Percentiles rank a stretch among this genome's conserved stretches.
phyloP scores from a whole-genome alignment of 1,140 invertebrate species.

The Drosophila quadrilineata region DNA sequence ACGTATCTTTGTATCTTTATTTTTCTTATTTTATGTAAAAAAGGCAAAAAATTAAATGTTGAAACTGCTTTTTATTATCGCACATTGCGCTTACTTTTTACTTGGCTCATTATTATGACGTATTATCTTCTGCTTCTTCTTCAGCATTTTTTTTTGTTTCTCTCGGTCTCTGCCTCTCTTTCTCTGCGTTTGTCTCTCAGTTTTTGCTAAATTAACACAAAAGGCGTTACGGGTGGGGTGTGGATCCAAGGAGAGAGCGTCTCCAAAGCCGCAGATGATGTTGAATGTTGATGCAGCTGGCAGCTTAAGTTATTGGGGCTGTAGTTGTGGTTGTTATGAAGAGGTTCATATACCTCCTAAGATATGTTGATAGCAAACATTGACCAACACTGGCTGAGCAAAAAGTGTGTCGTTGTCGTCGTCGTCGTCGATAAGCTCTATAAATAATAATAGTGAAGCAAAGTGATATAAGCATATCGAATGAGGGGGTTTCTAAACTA shows the following conservation, averaged over 20 bases:
- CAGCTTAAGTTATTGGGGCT: neutral
- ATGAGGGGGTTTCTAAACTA: neutral
- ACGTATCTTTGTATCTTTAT: neutral
- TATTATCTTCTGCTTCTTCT: constrained; percentile 14
- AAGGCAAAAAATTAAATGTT: constrained; percentile 11
- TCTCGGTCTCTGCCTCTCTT: constrained; percentile 32
- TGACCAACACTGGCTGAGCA: constrained; percentile 5
- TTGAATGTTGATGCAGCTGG: constrained; percentile 34
- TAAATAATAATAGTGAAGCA: neutral
- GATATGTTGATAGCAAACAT: constrained; percentile 6
- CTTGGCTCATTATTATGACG: constrained; percentile 41
- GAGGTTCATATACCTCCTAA: constrained; percentile 13
- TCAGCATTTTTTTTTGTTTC: constrained; percentile 19
- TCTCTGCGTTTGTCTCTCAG: constrained; percentile 28
- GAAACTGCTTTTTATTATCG: constrained; percentile 30
- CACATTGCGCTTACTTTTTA: constrained; percentile 31
- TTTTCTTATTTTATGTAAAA: neutral
- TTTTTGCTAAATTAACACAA: constrained; percentile 46
- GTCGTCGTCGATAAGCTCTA: constrained; percentile 4
- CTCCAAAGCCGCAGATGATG: constrained; percentile 14
- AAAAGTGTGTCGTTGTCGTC: neutral
- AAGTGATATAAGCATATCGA: constrained; percentile 1
- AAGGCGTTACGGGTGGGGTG: constrained; percentile 27
- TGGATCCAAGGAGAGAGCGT: neutral
- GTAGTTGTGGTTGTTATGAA: neutral